These are phyloP conservation scores for Diprion similis DNA, from an alignment of 1,140 invertebrate species.

Conservation along the genomic window DNA sequence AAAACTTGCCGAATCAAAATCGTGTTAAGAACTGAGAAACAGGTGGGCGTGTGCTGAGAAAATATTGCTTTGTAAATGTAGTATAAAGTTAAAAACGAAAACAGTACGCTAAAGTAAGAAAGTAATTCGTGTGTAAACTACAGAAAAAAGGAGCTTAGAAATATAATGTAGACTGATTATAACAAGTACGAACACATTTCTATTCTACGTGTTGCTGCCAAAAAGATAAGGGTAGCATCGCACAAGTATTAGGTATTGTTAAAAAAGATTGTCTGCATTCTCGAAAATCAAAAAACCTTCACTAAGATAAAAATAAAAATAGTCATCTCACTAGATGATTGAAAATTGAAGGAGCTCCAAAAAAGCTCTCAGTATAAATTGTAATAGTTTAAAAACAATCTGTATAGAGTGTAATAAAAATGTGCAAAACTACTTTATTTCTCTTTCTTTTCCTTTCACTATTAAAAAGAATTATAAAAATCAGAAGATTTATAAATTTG, in stretches of 20 bases:
- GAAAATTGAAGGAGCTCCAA: slow-evolving; percentile 25
- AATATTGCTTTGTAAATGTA: slow-evolving; percentile 39
- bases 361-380: neutral
- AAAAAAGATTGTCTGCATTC: neutral
- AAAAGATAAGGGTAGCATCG: slow-evolving; percentile 42
- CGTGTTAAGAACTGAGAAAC: neutral
- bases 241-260: slow-evolving; percentile 31
- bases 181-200: slow-evolving; percentile 57
- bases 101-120: slow-evolving; percentile 49
- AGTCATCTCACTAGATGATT: slow-evolving; percentile 33
- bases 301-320: slow-evolving; percentile 19
- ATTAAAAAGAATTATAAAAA: slow-evolving; percentile 27
- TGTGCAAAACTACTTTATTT: neutral
- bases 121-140: slow-evolving; percentile 47
- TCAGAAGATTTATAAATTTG: slow-evolving; percentile 45
- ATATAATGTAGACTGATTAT: slow-evolving; percentile 51
- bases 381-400: neutral
- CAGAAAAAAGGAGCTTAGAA: slow-evolving; percentile 49
- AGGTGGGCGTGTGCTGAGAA: neutral
- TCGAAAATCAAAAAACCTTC: neutral
- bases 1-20: neutral
- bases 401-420: slow-evolving; percentile 11
- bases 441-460: neutral
- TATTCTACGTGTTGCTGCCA: slow-evolving; percentile 52
- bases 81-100: slow-evolving; percentile 58